Percentiles rank a stretch among this genome's conserved stretches.
Evolutionary conservation across 2,888 invertebrate species (phyloP).

Genomic region (Platynereis dumerilii): DNA sequence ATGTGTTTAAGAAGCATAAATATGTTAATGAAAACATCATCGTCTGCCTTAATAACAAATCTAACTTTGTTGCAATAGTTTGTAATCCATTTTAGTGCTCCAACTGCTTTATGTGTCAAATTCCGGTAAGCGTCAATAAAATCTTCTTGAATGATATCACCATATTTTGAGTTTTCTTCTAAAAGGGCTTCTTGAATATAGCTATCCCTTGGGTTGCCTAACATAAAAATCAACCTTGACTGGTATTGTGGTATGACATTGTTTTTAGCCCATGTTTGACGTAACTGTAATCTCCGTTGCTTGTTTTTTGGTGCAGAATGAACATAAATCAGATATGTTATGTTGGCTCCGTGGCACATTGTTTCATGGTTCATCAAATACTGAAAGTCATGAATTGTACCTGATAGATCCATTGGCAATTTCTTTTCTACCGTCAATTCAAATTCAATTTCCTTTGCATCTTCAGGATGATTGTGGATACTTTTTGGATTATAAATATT

Average conservation of each 20-base stretch:
- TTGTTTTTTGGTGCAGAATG: slow-evolving; percentile 15
- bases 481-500: no score
- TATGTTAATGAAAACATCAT: slow-evolving; percentile 14
- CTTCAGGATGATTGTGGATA: no score
- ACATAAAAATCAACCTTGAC: slow-evolving; percentile 17
- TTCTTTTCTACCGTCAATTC: no score
- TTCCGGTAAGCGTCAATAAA: slow-evolving; percentile 58
- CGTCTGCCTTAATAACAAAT: slow-evolving; percentile 4
- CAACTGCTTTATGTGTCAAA: slow-evolving; percentile 63
- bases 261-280: slow-evolving; percentile 18
- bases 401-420: no score
- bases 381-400: neutral
- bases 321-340: slow-evolving; percentile 15
- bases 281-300: slow-evolving; percentile 3
- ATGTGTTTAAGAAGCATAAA: slow-evolving; percentile 13
- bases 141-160: slow-evolving; percentile 47
- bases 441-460: no score
- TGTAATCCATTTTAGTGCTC: slow-evolving; percentile 61
- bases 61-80: slow-evolving; percentile 46
- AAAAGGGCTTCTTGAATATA: slow-evolving; percentile 41
- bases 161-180: slow-evolving; percentile 47
- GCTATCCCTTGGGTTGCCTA: slow-evolving; percentile 8
- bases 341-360: slow-evolving; percentile 1
- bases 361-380: slow-evolving; percentile 7
- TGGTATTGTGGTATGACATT: neutral